Evolutionary conservation across 2,888 invertebrate genomes (phyloP).

Genomic region (Flabesymbios commensalis): DNA sequence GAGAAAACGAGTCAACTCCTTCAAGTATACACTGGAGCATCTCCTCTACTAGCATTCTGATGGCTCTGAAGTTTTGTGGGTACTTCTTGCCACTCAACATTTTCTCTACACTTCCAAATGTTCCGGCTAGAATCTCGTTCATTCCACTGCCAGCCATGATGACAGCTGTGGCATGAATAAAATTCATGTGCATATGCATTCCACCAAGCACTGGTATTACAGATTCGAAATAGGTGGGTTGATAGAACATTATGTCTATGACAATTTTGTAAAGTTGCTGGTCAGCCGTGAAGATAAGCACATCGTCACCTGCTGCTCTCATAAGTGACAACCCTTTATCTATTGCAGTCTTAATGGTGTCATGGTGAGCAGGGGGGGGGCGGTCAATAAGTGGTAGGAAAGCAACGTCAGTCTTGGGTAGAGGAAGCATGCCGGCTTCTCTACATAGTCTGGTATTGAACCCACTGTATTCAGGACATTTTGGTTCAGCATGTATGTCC

Average conservation of each 20-base stretch:
- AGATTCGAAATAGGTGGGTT: not conserved
- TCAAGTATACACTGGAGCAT: slow-evolving; percentile 2
- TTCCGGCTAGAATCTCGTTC: slow-evolving; percentile 2
- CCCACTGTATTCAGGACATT: slow-evolving; percentile 6
- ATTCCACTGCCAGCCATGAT: slow-evolving; percentile 7
- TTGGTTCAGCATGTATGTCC: slow-evolving; percentile 4
- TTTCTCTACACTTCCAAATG: slow-evolving; percentile 4
- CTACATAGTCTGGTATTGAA: slow-evolving; percentile 6
- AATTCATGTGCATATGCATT: slow-evolving; percentile 3
- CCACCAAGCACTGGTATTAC: not conserved
- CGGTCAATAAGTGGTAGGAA: slow-evolving; percentile 3
- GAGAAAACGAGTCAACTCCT: slow-evolving; percentile 11
- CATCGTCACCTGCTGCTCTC: slow-evolving; percentile 1
- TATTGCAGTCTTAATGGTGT: slow-evolving; percentile 10
- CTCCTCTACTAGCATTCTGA: slow-evolving; percentile 3
- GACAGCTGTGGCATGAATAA: not conserved
- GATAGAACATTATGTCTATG: slow-evolving; percentile 2
- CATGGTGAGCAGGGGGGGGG: slow-evolving; percentile 9
- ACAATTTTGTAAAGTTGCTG: slow-evolving; percentile 3
- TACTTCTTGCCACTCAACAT: slow-evolving; percentile 9
- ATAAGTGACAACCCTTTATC: slow-evolving; percentile 10
- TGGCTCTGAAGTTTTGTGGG: slow-evolving; percentile 8
- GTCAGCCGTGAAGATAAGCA: not conserved
- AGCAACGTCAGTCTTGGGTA: not conserved
- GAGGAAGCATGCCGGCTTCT: slow-evolving; percentile 2